Percentiles rank a stretch among this genome's conserved stretches.
phyloP scores from a whole-genome alignment of 2,888 invertebrate species.

The Parnassius smintheus region DNA sequence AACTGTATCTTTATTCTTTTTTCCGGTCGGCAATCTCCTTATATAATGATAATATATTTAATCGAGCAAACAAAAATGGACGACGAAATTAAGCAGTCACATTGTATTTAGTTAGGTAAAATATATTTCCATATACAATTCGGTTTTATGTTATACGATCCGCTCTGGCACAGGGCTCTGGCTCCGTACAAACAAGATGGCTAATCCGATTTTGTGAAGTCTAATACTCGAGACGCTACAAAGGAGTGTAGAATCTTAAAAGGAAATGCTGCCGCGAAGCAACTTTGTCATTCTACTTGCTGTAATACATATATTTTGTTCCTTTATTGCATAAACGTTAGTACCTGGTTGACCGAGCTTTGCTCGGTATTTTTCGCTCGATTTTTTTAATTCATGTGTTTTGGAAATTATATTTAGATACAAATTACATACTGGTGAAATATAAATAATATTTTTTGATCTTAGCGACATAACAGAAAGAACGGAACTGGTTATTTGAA shows the following conservation, averaged over 20 bases:
- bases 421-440: too few relatives aligned
- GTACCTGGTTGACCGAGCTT: too few relatives aligned
- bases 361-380: too few relatives aligned
- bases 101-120: slow-evolving; percentile 15
- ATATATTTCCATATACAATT: slow-evolving; percentile 26
- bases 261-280: slow-evolving; percentile 18
- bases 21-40: background rate
- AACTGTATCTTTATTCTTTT: background rate
- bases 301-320: too few relatives aligned
- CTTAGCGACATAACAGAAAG: too few relatives aligned
- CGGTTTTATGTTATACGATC: slow-evolving; percentile 21
- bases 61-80: slow-evolving; percentile 15
- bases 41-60: slow-evolving; percentile 12
- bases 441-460: too few relatives aligned
- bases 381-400: too few relatives aligned
- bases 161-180: slow-evolving; percentile 26
- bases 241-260: slow-evolving; percentile 24
- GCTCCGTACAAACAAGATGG: slow-evolving; percentile 27
- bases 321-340: too few relatives aligned
- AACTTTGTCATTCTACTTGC: slow-evolving; percentile 11
- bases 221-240: slow-evolving; percentile 24
- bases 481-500: too few relatives aligned
- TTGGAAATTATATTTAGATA: too few relatives aligned
- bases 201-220: slow-evolving; percentile 30
- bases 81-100: slow-evolving; percentile 12